Evolutionary conservation across 2,113 vertebrate species (phyloP).

Genomic region (Lampris megalopsis): DNA sequence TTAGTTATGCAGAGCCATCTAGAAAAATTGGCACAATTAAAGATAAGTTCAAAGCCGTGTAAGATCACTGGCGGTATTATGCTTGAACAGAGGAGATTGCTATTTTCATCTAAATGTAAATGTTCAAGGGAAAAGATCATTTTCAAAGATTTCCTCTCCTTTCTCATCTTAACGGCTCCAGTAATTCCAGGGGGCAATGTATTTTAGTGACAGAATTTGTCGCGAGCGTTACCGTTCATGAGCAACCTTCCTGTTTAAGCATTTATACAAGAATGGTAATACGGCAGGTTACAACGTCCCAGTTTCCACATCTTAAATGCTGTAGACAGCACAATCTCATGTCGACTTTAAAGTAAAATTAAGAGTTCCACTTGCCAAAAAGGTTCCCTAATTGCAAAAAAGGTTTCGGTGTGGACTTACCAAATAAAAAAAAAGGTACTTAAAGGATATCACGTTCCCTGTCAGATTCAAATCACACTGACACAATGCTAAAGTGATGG

Average conservation of each 20-base stretch:
- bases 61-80: slow-evolving; percentile 4
- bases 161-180: background rate
- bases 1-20: background rate
- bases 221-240: background rate
- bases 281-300: too few species aligned
- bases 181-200: background rate
- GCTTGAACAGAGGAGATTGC: background rate
- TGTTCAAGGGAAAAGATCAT: background rate
- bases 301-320: too few species aligned
- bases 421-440: background rate
- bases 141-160: background rate
- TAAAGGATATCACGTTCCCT: background rate
- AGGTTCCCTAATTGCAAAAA: too few species aligned
- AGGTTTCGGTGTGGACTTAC: too few species aligned
- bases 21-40: background rate
- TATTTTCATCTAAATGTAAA: slow-evolving; percentile 15
- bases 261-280: background rate
- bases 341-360: too few species aligned
- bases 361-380: too few species aligned
- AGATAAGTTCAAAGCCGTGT: background rate
- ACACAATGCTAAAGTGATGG: background rate
- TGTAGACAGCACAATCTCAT: too few species aligned
- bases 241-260: background rate
- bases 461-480: background rate
- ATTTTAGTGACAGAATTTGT: background rate